These are phyloP conservation scores for Pogonomyrmex barbatus DNA, from an alignment of 1,140 invertebrate species.

Conservation along the genomic window DNA sequence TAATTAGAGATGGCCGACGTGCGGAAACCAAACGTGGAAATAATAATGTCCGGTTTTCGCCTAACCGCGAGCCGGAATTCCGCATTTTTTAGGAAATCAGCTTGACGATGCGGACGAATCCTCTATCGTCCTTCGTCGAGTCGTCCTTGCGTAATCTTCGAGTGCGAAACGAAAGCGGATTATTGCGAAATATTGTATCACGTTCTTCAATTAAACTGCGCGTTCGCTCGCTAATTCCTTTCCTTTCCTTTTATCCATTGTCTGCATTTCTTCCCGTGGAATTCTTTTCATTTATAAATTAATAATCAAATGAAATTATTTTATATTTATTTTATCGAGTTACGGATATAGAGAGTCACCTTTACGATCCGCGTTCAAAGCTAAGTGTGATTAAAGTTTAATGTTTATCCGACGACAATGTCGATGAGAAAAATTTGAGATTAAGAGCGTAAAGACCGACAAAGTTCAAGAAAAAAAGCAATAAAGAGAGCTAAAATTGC, in stretches of 20 bases:
- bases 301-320: not conserved
- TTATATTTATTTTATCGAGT: not conserved
- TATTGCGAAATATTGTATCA: not conserved
- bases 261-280: not conserved
- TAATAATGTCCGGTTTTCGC: conserved; percentile 58
- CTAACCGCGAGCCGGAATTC: conserved; percentile 8
- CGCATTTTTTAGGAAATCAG: conserved; percentile 21
- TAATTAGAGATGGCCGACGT: conserved; percentile 38
- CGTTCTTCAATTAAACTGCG: conserved; percentile 24
- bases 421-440: not conserved
- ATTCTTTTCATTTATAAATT: not conserved
- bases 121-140: not conserved
- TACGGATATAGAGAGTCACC: not conserved
- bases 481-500: conserved; percentile 8
- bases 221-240: not conserved
- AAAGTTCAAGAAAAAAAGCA: not conserved
- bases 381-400: not conserved
- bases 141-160: not conserved
- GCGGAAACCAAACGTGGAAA: conserved; percentile 25
- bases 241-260: not conserved
- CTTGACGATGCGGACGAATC: conserved; percentile 3
- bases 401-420: conserved; percentile 3
- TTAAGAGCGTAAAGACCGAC: not conserved
- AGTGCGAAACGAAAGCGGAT: not conserved
- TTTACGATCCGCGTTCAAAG: not conserved